Conservation (phyloP, 2,113 vertebrate species). For the Myotis brandtii region DNA sequence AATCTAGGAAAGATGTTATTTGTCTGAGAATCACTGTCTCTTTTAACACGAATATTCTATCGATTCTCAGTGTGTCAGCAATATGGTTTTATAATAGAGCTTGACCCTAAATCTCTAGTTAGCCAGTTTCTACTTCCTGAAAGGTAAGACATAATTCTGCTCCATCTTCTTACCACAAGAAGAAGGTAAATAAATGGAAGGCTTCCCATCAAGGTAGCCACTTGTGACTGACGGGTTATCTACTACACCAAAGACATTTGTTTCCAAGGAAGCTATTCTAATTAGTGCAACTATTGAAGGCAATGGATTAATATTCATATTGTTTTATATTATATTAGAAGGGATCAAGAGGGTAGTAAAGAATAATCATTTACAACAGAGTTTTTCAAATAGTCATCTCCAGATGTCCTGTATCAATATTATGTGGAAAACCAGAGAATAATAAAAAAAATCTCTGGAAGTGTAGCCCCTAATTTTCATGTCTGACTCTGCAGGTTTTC, state of each 20-base stretch:
- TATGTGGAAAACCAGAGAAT: background rate
- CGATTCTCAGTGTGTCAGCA: background rate
- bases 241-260: background rate
- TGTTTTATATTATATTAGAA: background rate
- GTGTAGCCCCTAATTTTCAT: accelerated
- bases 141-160: background rate
- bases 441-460: background rate
- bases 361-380: background rate
- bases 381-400: background rate
- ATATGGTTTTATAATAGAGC: background rate
- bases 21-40: background rate
- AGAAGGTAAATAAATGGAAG: background rate
- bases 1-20: background rate
- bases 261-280: background rate
- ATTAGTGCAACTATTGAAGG: background rate
- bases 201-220: background rate
- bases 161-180: background rate
- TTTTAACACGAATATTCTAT: background rate
- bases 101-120: background rate
- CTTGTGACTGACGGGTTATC: accelerated
- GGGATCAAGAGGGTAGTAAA: background rate
- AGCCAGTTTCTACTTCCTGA: background rate
- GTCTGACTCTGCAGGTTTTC: background rate
- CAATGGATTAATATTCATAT: background rate
- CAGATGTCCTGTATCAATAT: background rate